These are phyloP conservation scores for Athalia circularis DNA, from an alignment of 2,888 invertebrate species.

Conservation along the genomic window DNA sequence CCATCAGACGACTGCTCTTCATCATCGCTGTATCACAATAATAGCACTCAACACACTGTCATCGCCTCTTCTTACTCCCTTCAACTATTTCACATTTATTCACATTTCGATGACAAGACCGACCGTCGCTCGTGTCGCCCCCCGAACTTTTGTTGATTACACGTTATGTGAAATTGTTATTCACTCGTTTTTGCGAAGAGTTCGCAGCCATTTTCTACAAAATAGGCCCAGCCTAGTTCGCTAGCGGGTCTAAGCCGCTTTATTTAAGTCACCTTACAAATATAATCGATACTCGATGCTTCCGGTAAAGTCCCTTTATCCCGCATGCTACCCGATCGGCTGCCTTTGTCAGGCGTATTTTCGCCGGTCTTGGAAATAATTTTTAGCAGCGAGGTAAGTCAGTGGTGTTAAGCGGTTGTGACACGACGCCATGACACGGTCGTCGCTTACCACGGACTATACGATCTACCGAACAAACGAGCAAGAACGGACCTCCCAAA, in stretches of 20 bases:
- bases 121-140: slow-evolving; percentile 14
- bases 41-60: slow-evolving; percentile 43
- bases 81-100: slow-evolving; percentile 23
- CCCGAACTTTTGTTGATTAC: neutral
- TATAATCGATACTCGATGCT: neutral
- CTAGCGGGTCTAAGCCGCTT: neutral
- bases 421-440: slow-evolving; percentile 56
- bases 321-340: slow-evolving; percentile 11
- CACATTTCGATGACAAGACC: slow-evolving; percentile 31
- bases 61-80: slow-evolving; percentile 44
- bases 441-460: slow-evolving; percentile 20
- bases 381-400: slow-evolving; percentile 39
- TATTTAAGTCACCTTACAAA: neutral
- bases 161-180: slow-evolving; percentile 43
- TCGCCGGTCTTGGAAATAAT: slow-evolving; percentile 7
- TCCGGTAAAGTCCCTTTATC: neutral
- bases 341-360: slow-evolving; percentile 30
- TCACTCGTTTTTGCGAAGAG: slow-evolving; percentile 48
- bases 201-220: slow-evolving; percentile 61
- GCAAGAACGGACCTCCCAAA: slow-evolving; percentile 13
- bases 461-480: neutral
- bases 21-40: slow-evolving; percentile 54
- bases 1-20: slow-evolving; percentile 53
- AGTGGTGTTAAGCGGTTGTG: slow-evolving; percentile 52
- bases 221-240: slow-evolving; percentile 50